A percentile compares a stretch with the other conserved stretches of the same genome.
Evolutionary conservation across 2,113 vertebrate species (phyloP).

Genomic region (Phodopus roborovskii): DNA sequence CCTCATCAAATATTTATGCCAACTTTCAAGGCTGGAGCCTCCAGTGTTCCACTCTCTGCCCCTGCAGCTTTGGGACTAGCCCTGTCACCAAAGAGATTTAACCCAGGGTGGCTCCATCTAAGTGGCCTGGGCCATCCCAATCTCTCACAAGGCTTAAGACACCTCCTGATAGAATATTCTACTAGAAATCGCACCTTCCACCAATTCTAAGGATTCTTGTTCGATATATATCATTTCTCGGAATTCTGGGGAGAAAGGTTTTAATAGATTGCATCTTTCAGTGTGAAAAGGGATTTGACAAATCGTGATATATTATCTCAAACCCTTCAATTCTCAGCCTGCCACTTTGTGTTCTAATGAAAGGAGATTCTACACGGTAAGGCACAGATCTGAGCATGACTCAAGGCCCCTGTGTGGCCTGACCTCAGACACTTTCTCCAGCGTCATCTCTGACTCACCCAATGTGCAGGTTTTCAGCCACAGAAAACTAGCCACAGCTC

Average conservation of each 20-base stretch:
- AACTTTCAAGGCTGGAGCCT: background rate
- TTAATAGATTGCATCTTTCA: background rate
- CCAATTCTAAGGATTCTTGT: background rate
- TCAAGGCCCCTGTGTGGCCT: background rate
- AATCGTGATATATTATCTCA: background rate
- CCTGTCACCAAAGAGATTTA: background rate
- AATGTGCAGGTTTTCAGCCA: background rate
- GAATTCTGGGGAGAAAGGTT: background rate
- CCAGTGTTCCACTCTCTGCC: background rate
- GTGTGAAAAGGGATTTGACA: background rate
- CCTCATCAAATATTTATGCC: constrained; percentile 47
- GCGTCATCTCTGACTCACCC: background rate
- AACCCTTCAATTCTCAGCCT: background rate
- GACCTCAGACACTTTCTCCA: background rate
- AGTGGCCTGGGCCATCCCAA: background rate
- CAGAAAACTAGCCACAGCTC: background rate
- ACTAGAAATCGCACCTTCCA: background rate
- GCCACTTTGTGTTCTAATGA: constrained; percentile 18
- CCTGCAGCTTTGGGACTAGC: background rate
- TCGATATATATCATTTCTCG: background rate
- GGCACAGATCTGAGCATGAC: background rate
- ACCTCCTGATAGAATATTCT: background rate
- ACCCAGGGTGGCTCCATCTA: background rate
- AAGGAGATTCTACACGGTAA: background rate
- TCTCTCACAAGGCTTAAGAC: background rate